Evolutionary conservation across 2,888 invertebrate species (phyloP), one percentile per base, ranked within the genome.

Genomic region (Chloroclysta siterata): DNA sequence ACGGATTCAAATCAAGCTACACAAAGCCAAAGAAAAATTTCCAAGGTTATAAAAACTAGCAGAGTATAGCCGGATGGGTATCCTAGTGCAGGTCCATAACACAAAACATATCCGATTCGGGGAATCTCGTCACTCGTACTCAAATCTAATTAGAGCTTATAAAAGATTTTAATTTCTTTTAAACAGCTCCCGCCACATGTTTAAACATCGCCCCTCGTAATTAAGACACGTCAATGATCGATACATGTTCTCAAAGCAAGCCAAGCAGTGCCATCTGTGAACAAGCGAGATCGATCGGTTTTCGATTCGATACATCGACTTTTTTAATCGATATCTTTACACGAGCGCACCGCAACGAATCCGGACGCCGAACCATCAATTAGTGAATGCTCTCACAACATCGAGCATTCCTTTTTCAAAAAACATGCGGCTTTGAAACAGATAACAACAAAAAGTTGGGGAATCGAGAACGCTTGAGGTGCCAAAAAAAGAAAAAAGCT

Each of bases 341-440:
- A 81, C 80, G 81, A 80, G 78, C 75, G 77, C 82, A 82, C 79
- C 86, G 82, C 77, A 79, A 75, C 86, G 81, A 86, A 87, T 86
- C 70, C 77, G 74, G 75, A 80, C 75, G 73, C 77, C 82, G 82
- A 79, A 77, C 81, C 81, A 83, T 88, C 90, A 90, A 90, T 90
- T 89, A 90, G 89, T 87, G 82, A 88, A 84, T 83, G 83, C 86
- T 88, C 87, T 87, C 84, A 86, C 85, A 85, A 79, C 81, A 79
- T 78, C 78, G 77, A 66, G 58, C 79, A 76, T 76, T 83, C 82
- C 82, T 86, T 85, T 83, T 82, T 80, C 79, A 82, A 78, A 79
- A 85, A 83, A 88, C 88, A 84, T 80, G 84, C 85, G 84, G 86
- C 81, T 87, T 84, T 82, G 78, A 77, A 79, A 87, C 78, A 78